Conservation (phyloP, 2,888 invertebrate genomes). For the Stomorhina lunata region DNA sequence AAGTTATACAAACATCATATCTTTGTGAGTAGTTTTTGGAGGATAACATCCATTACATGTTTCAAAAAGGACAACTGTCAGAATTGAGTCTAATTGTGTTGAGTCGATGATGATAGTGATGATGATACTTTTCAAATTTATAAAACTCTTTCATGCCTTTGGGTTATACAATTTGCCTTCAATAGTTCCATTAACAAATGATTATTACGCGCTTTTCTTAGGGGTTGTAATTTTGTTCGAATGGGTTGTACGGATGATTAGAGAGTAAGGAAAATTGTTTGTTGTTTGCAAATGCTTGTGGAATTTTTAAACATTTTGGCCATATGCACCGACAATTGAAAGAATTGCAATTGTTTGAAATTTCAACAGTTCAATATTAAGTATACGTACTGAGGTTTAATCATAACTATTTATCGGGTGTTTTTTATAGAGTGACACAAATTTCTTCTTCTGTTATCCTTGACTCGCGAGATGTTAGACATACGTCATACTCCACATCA, state of each 20-base stretch:
- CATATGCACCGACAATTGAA: conserved; percentile 40
- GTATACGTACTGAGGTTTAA: conserved; percentile 32
- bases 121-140: too few relatives aligned
- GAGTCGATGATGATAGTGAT: conserved; percentile 17
- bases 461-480: too few relatives aligned
- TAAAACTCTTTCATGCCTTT: too few relatives aligned
- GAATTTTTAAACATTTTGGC: conserved; percentile 20
- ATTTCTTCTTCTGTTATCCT: too few relatives aligned
- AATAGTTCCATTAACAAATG: not conserved
- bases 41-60: conserved; percentile 36
- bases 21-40: not conserved
- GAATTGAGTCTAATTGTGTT: conserved; percentile 24
- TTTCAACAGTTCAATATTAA: conserved; percentile 28
- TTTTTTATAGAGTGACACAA: too few relatives aligned
- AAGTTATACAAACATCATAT: conserved; percentile 26
- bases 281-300: not conserved
- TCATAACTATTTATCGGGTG: too few relatives aligned
- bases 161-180: too few relatives aligned
- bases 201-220: conserved; percentile 26
- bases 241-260: conserved; percentile 50
- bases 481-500: too few relatives aligned
- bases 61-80: not conserved
- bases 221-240: conserved; percentile 25
- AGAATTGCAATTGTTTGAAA: conserved; percentile 36
- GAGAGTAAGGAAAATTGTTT: conserved; percentile 11